Evolutionary conservation across 1,140 invertebrate species (phyloP).

Genomic region (Nymphalis io): DNA sequence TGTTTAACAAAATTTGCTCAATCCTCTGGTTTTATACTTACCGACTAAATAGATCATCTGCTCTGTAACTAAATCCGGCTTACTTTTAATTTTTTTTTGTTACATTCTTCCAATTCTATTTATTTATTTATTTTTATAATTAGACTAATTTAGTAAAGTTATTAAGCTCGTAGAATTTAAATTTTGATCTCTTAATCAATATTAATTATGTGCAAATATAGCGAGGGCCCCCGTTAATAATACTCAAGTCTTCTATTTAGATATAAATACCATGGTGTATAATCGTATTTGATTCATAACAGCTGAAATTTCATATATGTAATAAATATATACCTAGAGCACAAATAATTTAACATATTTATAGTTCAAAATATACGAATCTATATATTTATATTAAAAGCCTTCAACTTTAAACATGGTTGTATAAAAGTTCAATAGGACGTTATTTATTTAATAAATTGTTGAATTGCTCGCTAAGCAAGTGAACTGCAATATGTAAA

Average conservation of each 20-base stretch:
- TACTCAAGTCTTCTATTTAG: slow-evolving; percentile 78
- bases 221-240: slow-evolving; percentile 75
- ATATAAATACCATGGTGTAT: slow-evolving; percentile 30
- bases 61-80: slow-evolving; percentile 38
- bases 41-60: slow-evolving; percentile 16
- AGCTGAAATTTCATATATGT: slow-evolving; percentile 7
- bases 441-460: slow-evolving; percentile 30
- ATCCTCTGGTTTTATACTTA: slow-evolving; percentile 51
- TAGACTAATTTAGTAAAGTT: slow-evolving; percentile 74
- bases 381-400: slow-evolving; percentile 11
- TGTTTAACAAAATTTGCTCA: slow-evolving; percentile 78
- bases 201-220: slow-evolving; percentile 78
- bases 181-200: slow-evolving; percentile 81
- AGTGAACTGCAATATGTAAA: slow-evolving; percentile 19
- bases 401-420: slow-evolving; percentile 32
- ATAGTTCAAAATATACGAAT: slow-evolving; percentile 11
- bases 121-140: slow-evolving; percentile 58
- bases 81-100: slow-evolving; percentile 44
- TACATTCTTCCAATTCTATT: slow-evolving; percentile 62
- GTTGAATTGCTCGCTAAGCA: slow-evolving; percentile 26
- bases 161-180: slow-evolving; percentile 68
- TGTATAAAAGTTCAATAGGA: slow-evolving; percentile 31
- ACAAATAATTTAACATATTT: slow-evolving; percentile 10
- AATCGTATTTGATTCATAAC: slow-evolving; percentile 6
- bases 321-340: neutral